A percentile compares a stretch with the other conserved stretches of the same genome.
These are phyloP conservation scores for Colletes collaris DNA, from an alignment of 2,888 invertebrate species.

Conservation along the genomic window DNA sequence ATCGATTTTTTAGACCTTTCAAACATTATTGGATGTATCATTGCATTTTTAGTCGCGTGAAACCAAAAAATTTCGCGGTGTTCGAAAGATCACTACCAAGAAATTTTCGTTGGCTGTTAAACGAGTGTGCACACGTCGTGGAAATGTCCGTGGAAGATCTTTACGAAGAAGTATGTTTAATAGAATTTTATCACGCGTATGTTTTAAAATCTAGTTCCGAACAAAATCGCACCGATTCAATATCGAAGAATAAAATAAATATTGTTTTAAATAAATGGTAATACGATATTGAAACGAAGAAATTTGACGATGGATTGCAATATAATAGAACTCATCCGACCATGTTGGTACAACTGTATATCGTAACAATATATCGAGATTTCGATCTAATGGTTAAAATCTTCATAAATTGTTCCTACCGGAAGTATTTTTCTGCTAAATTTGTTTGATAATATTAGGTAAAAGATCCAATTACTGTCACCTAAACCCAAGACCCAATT, in stretches of 20 bases:
- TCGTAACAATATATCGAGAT: constrained; percentile 1
- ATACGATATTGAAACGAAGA: background rate
- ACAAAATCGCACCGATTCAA: background rate
- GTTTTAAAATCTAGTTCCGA: constrained; percentile 43
- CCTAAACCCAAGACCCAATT: too few relatives aligned
- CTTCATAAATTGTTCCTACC: too few relatives aligned
- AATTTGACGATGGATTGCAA: background rate
- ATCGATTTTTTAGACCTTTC: constrained; percentile 72
- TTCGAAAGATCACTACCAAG: constrained; percentile 77
- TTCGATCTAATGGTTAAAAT: background rate
- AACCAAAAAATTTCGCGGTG: constrained; percentile 72
- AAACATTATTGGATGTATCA: constrained; percentile 81
- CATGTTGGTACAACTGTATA: background rate
- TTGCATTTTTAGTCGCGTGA: constrained; percentile 74
- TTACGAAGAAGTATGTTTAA: constrained; percentile 78
- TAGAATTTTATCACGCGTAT: constrained; percentile 77
- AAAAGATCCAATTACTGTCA: too few relatives aligned
- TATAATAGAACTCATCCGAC: background rate
- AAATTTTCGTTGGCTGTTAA: constrained; percentile 81
- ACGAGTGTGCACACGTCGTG: constrained; percentile 77
- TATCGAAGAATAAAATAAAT: constrained; percentile 29
- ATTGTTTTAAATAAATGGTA: constrained; percentile 56
- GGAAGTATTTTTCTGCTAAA: too few relatives aligned
- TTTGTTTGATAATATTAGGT: too few relatives aligned
- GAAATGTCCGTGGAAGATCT: constrained; percentile 78